Evolutionary conservation across 2,888 invertebrate genomes (phyloP), one percentile per base, ranked within the genome.

Genomic region (Autographa pulchrina): DNA sequence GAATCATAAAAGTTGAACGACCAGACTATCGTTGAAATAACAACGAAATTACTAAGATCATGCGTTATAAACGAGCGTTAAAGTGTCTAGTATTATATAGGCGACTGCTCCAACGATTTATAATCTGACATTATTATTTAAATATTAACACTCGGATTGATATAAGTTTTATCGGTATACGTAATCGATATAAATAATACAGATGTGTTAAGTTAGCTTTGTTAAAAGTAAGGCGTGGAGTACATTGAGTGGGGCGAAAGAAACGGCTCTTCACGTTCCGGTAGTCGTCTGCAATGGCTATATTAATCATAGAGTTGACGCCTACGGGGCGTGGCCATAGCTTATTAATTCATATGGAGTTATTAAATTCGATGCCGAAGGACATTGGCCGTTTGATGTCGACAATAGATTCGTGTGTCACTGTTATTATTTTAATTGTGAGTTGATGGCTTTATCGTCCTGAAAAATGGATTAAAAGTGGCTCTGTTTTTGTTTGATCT

Each of bases 221-320:
- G 81, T 81, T 84, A 81, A 66, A 75, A 82, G 81, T 83, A 84
- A 91, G 91, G 91, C 90, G 91, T 91, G 89, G 88, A 87, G 85
- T 79, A 84, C 81, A 83, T 80, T 72, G 83, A 88, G 88, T 90
- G 89, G 89, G 89, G 88, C 86, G 84, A 86, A 87, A 87, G 87
- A 88, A 86, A 78, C 82, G 85, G 77, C 84, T 85, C 87, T 86
- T 84, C 85, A 86, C 85, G 88, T 86, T 88, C 88, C 94, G 92
- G 93, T 94, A 95, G 94, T 93, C 92, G 90, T 86, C 82, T 89
- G 88, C 88, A 89, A 88, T 85, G 86, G 88, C 82, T 90, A 89
- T 93, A 95, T 95, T 94, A 94, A 95, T 95, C 92, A 93, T 87
- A 81, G 79, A 87, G 94, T 92, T 88, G 92, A 94, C 95, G 95